Base-by-base conservation (phyloP, 2,113 vertebrate genomes). In the Pelvicachromis taeniatus region DNA sequence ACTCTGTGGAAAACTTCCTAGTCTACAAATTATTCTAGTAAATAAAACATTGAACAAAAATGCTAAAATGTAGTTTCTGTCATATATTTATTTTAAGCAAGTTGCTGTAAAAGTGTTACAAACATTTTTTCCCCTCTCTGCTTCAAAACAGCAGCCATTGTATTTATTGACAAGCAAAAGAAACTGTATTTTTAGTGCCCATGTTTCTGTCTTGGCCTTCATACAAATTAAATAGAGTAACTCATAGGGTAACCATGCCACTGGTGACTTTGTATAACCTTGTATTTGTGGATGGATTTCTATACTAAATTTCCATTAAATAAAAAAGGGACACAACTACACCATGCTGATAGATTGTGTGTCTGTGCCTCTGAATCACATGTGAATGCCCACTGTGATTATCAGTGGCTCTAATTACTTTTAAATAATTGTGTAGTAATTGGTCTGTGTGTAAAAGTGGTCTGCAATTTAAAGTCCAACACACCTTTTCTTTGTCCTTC, bases 401-500 rank as follows among this genome's bases (percentile, higher is more conserved):
- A 33, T 65, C 21, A 11, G 45, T 83, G 35, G 82, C 35, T 89
- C 19, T 40, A 73, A 53, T 13, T 23, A 84, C 75, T 52, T 53
- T 52, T 21, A 61, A 86, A 73, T 75, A 29, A 81, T 7, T 82
- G 63, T 56, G 6, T 79, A 88, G 52, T 48, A 4, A 65, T 3
- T 73, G 13, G 63, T 38, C 31, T 19, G 42, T 50, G 48, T 82
- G 23, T 31, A 80, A 35, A 6, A 58, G 42, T 78, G 55, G 58
- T 83, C 12, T 54, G 75, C 48, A 52, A 14, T 65, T 56, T 75
- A 78, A 78, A 85, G 38, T 56, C 48, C 45, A 82, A 93, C 93
- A 9, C 94, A 99, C 99, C 98, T 99, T 99, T 92, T 98, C 97
- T 93, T 96, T 97, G 59, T 99, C 97, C 87, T 99, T 99, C 52